Evolutionary conservation across 1,140 invertebrate species (phyloP), one percentile per base, ranked within the genome.

Genomic region (Hycleus phaleratus): DNA sequence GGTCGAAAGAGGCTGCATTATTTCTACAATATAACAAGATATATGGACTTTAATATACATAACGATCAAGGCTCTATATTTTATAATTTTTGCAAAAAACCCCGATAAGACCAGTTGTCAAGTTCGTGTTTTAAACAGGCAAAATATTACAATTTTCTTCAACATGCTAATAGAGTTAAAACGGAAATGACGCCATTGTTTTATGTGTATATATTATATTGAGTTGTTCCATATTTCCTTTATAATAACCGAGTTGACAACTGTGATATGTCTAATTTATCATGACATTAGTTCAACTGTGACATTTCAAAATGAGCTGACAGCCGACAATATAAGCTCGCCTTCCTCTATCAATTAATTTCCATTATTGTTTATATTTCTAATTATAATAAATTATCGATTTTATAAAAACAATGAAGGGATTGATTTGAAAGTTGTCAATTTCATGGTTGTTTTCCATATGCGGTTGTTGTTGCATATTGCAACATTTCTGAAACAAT

Each of bases 231-330:
- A 51, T 53, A 51, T 32, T 32, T 32, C 32, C 32, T 50, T 51
- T 24, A 53, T 68, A 66, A 68, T 68, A 66, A 60, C 56, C 61
- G 60, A 49, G 60, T 61, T 68, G 67, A 68, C 64, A 65, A 64
- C 65, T 66, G 63, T 61, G 62, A 66, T 68, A 68, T 59, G 61
- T 68, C 63, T 64, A 68, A 68, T 68, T 68, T 68, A 68, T 68
- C 67, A 66, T 64, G 59, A 49, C 49, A 48, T 47, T 38, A 56
- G 39, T 56, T 52, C 42, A 56, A 49, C 54, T 45, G 58, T 62
- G 65, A 66, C 65, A 63, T 56, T 63, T 66, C 59, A 56, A 66
- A 32, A 63, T 61, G 59, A 61, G 52, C 59, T 51, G 62, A 59
- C 58, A 63, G 55, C 62, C 57, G 46, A 56, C 60, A 64, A 64